These are phyloP conservation scores for Crotalus viridis DNA, from an alignment of 2,113 vertebrate species.

Conservation along the genomic window DNA sequence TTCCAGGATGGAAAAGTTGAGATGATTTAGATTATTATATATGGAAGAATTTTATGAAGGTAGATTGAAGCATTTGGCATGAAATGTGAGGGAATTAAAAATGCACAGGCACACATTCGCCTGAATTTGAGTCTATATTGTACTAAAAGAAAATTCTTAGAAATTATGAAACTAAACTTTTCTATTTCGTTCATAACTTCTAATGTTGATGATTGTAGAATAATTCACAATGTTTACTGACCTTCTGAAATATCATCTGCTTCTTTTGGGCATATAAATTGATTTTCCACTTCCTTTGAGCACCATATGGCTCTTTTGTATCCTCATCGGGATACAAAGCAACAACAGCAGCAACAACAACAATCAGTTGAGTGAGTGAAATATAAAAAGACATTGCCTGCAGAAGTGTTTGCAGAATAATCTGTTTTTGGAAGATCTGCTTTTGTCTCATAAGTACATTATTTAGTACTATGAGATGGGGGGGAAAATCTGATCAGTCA, in stretches of 20 bases:
- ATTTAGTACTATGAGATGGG: background rate
- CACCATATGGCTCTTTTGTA: background rate
- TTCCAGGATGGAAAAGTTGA: background rate
- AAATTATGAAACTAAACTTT: background rate
- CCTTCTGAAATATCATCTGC: conserved; percentile 11
- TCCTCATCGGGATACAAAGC: background rate
- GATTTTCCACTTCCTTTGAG: conserved; percentile 2
- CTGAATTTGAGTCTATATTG: background rate
- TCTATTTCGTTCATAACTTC: background rate
- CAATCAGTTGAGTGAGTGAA: background rate
- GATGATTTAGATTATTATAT: background rate
- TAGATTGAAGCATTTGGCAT: background rate
- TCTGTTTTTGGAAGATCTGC: background rate
- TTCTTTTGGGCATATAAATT: conserved; percentile 6
- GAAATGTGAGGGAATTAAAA: background rate
- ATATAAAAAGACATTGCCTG: background rate
- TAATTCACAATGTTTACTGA: background rate
- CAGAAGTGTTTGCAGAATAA: background rate
- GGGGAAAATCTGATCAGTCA: background rate
- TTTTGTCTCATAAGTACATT: background rate
- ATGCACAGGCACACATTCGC: background rate
- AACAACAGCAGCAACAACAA: background rate
- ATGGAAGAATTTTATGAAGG: background rate
- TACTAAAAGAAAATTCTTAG: background rate
- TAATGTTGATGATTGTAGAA: background rate